Conservation (phyloP, 2,888 invertebrate species). For the Ochlodes sylvanus region DNA sequence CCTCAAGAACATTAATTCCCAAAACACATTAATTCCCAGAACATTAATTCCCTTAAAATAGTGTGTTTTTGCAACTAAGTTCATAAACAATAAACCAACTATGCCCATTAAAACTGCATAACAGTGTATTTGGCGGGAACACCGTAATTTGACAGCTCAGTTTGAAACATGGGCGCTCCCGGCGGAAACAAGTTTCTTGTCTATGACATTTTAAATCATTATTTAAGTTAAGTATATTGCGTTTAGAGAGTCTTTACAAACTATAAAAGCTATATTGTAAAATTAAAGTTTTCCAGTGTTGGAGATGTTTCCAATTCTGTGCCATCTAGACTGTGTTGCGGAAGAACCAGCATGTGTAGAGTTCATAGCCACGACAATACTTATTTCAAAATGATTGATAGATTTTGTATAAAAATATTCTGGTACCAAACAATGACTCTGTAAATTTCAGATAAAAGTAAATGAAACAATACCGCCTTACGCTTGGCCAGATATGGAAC, state of each 20-base stretch:
- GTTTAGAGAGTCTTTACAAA: neutral
- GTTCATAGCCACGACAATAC: too few relatives aligned
- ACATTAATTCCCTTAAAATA: too few relatives aligned
- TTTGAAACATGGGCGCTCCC: conserved; percentile 24
- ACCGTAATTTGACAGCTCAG: conserved; percentile 23
- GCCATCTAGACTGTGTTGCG: too few relatives aligned
- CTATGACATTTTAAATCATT: conserved; percentile 17
- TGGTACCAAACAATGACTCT: conserved; percentile 1
- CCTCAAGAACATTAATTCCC: too few relatives aligned
- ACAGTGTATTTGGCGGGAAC: conserved; percentile 25
- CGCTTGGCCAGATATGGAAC: conserved; percentile 30
- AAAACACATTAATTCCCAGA: too few relatives aligned
- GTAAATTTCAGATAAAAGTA: neutral
- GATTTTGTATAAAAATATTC: neutral
- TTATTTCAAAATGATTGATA: neutral
- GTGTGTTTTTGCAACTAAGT: neutral
- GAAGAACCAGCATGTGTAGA: too few relatives aligned
- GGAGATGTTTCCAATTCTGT: too few relatives aligned
- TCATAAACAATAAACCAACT: neutral
- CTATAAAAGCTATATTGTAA: neutral
- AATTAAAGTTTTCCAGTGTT: too few relatives aligned
- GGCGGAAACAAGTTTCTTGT: conserved; percentile 11
- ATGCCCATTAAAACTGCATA: conserved; percentile 8
- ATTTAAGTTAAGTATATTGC: neutral
- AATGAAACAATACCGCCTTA: conserved; percentile 12